Base-by-base conservation (phyloP, 2,888 invertebrate species). In the Drosophila nigritarsus region DNA sequence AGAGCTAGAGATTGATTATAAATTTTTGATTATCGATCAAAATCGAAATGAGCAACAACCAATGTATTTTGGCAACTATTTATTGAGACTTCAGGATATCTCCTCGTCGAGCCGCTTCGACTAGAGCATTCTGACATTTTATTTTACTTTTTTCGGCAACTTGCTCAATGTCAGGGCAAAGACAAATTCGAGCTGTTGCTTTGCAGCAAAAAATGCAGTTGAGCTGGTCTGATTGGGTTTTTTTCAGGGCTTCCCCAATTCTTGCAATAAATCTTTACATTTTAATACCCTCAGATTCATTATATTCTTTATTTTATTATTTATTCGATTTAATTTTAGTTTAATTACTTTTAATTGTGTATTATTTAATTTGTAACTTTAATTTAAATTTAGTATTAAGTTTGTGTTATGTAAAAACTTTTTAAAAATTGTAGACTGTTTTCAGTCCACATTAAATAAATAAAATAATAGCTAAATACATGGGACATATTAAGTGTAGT, bases 161-260 rank as follows among this genome's bases (percentile, higher is more conserved):
- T 61, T 71, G 54, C 73, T 71, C 75, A 74, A 75, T 79, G 89
- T 76, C 87, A 86, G 60, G 61, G 36, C 38, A 6, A 18, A 20
- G 27, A 20, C 40, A 54, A n/a, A 38, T 27, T 48, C 42, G 34
- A 42, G 30, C 63, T 58, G 60, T 75, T 81, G 70, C 64, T 67
- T 60, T 58, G 63, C 72, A 55, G 42, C 56, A 36, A 6, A 40
- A n/a, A 32, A 42, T 42, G 5, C 29, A 40, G 29, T 1, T 45
- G 58, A 5, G 15, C 53, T 45, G 40, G 24, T 24, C 24, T 15
- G 24, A 45, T 15, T 45, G 24, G 8, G 24, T 1, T 24, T 45
- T 45, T 45, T 45, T 45, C 15, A 45, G 45, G 4, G 45, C 24
- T 24, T 24, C 8, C 24, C 45, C 8, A 24, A 45, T 15, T 4